A percentile compares a stretch with the other conserved stretches of the same genome.
Conservation (phyloP, 35 echinoderm and acorn worm genomes). For the Ophiothrix spiculata region DNA sequence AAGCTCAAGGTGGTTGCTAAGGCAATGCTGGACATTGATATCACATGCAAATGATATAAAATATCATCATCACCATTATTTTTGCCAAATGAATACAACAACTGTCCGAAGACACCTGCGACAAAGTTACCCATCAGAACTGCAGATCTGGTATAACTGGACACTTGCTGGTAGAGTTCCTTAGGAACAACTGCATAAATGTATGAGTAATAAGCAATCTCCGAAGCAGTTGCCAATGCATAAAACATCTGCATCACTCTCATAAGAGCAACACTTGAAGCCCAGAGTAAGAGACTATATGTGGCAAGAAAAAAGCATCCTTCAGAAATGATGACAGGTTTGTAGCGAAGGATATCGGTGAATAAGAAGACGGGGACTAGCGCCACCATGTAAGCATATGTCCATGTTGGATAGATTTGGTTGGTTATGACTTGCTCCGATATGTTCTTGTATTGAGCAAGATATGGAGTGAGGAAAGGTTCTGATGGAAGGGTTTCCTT, state of each 20-base stretch:
- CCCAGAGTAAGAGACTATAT: constrained; percentile 66
- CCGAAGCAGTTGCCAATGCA: constrained; percentile 79
- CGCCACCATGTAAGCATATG: constrained; percentile 82
- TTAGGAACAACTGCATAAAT: constrained; percentile 77
- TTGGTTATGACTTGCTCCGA: constrained; percentile 61
- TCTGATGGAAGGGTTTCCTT: constrained; percentile 89
- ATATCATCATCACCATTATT: constrained; percentile 8
- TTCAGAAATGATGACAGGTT: constrained; percentile 86
- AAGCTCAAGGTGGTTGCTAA: constrained; percentile 60
- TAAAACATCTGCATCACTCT: constrained; percentile 95
- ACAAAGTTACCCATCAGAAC: constrained; percentile 63
- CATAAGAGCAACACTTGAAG: constrained; percentile 53
- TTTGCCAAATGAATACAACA: constrained; percentile 58
- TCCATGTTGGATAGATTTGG: constrained; percentile 87
- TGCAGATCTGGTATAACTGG: constrained; percentile 83
- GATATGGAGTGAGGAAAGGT: constrained; percentile 85
- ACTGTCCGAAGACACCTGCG: constrained; percentile 57
- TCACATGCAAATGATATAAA: constrained; percentile 64
- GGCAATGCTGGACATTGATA: constrained; percentile 52
- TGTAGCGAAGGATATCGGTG: constrained; percentile 86
- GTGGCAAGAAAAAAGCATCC: constrained; percentile 63
- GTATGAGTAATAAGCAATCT: constrained; percentile 96
- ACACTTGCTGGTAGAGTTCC: constrained; percentile 80
- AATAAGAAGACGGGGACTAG: constrained; percentile 85
- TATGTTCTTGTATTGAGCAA: constrained; percentile 65